Evolutionary conservation across 2,113 vertebrate species (phyloP).

Genomic region (Lepidothrix coronata): DNA sequence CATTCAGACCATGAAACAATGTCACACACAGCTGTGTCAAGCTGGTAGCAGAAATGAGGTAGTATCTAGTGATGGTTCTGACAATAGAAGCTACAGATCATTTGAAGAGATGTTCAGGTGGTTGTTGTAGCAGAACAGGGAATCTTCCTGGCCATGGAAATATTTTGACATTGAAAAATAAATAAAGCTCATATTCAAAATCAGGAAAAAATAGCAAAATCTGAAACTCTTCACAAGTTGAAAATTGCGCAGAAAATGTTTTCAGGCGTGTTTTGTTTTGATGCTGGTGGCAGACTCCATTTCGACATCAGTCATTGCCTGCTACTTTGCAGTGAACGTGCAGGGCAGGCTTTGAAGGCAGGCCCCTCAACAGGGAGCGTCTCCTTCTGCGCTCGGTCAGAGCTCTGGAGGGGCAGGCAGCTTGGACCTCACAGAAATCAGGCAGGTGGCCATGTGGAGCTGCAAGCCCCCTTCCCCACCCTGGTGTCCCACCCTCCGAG

Average conservation of each 20-base stretch:
- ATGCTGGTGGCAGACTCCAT: background rate
- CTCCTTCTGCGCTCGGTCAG: fast-evolving
- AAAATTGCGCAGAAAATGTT: background rate
- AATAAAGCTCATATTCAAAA: background rate
- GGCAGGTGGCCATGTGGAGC: fast-evolving
- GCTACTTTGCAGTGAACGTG: background rate
- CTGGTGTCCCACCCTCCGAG: fast-evolving
- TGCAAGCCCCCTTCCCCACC: background rate
- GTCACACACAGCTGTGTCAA: background rate
- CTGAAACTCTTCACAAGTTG: background rate
- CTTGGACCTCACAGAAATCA: fast-evolving
- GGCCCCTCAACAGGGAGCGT: fast-evolving
- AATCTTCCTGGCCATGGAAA: background rate
- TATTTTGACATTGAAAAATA: background rate
- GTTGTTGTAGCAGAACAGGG: background rate
- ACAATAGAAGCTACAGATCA: background rate
- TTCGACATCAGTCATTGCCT: background rate
- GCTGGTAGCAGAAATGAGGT: background rate
- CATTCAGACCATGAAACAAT: background rate
- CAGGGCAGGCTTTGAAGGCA: background rate
- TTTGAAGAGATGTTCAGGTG: background rate
- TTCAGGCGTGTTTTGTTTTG: background rate
- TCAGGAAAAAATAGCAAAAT: background rate
- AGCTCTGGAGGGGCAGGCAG: background rate
- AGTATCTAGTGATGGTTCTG: background rate